Percentiles rank a stretch among this genome's conserved stretches.
phyloP scores from a whole-genome alignment of 2,797 vertebrate species.

The Sebastes wilsoni region DNA sequence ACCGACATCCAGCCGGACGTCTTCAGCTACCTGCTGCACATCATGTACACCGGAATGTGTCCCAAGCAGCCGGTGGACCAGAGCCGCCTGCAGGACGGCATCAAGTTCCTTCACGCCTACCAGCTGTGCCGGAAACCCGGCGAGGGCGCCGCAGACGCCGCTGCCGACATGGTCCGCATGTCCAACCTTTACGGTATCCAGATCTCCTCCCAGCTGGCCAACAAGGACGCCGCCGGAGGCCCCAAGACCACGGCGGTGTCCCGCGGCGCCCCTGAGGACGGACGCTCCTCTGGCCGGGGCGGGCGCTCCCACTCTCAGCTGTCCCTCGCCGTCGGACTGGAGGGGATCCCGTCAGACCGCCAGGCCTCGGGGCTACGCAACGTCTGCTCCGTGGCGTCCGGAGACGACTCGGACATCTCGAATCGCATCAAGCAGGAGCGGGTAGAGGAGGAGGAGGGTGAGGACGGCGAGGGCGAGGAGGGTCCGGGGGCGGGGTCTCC shows the following conservation, averaged over 20 bases:
- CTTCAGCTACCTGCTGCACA: constrained; percentile 97
- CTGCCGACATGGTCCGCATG: constrained; percentile 86
- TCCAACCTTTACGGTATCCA: constrained; percentile 99
- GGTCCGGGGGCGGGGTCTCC: constrained; percentile 72
- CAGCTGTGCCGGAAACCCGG: constrained; percentile 88
- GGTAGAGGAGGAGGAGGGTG: constrained; percentile 82
- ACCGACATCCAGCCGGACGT: constrained; percentile 98
- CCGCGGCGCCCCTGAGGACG: constrained; percentile 46
- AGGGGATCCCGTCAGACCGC: constrained; percentile 82
- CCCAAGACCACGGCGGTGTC: constrained; percentile 40
- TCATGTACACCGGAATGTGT: constrained; percentile 96
- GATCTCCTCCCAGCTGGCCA: constrained; percentile 91
- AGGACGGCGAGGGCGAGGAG: constrained; percentile 79
- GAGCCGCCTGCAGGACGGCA: constrained; percentile 92
- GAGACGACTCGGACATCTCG: constrained; percentile 81
- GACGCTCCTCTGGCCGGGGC: constrained; percentile 66
- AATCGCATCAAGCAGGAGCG: constrained; percentile 90
- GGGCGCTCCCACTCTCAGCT: constrained; percentile 84
- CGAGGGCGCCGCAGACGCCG: constrained; percentile 80
- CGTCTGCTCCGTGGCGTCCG: constrained; percentile 78
- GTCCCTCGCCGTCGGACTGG: constrained; percentile 87
- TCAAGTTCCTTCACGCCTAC: constrained; percentile 95
- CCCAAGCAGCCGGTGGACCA: constrained; percentile 94
- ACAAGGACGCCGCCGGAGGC: constrained; percentile 81
- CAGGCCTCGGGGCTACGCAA: constrained; percentile 73